Percentiles rank a stretch among this genome's conserved stretches.
phyloP scores from a whole-genome alignment of 2,797 vertebrate species.

The Argyrosomus regius region DNA sequence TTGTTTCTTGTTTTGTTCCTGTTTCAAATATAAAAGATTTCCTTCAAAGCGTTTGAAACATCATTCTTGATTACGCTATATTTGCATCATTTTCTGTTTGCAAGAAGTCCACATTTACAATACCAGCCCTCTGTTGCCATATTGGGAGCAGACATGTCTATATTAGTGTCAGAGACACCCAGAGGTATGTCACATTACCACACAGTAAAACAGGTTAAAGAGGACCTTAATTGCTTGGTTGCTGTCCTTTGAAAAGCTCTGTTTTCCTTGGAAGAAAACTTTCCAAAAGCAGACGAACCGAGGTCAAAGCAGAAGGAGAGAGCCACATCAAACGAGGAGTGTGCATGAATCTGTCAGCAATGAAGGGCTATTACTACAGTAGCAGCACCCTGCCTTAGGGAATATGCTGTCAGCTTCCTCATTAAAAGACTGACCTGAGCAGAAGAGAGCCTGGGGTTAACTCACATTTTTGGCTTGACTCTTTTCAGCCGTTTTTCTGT shows the following conservation, averaged over 20 bases:
- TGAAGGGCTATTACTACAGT: conserved; percentile 84
- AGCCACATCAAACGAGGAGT: conserved; percentile 81
- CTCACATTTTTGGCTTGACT: conserved; percentile 38
- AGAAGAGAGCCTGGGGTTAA: conserved; percentile 59
- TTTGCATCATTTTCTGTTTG: neutral
- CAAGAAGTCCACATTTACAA: conserved; percentile 5
- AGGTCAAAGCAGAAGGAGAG: conserved; percentile 67
- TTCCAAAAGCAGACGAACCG: conserved; percentile 68
- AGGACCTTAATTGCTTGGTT: conserved; percentile 75
- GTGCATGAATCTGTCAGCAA: conserved; percentile 84
- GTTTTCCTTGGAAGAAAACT: conserved; percentile 63
- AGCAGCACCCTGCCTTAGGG: conserved; percentile 77
- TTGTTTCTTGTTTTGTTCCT: conserved; percentile 10
- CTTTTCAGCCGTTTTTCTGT: conserved; percentile 16
- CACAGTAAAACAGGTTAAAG: conserved; percentile 75
- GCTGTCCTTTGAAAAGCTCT: conserved; percentile 73
- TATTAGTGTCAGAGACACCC: conserved; percentile 69
- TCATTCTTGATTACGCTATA: conserved; percentile 3
- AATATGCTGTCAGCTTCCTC: conserved; percentile 80
- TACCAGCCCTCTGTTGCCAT: conserved; percentile 10
- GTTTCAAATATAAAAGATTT: conserved; percentile 12
- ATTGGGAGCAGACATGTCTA: conserved; percentile 63
- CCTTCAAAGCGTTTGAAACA: conserved; percentile 14
- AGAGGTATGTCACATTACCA: conserved; percentile 71
- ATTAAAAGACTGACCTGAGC: conserved; percentile 79